These are phyloP conservation scores for Rosalia funebris DNA, from an alignment of 2,888 invertebrate species.

Conservation along the genomic window DNA sequence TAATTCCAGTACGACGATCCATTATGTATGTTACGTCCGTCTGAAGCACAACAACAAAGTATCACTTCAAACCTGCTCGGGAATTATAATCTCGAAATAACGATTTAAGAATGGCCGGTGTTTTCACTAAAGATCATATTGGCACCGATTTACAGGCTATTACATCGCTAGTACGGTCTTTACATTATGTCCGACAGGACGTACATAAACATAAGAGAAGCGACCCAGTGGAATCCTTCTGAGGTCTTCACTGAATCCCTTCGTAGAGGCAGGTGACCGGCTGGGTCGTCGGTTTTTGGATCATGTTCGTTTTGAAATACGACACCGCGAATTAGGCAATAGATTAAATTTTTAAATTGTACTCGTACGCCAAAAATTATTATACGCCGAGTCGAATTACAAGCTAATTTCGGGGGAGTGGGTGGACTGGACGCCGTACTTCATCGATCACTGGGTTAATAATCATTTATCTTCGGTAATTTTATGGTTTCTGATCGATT, in stretches of 20 bases:
- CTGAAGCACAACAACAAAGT: conserved; percentile 15
- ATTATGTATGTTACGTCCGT: conserved; percentile 16
- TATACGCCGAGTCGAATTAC: no score
- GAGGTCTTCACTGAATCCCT: conserved; percentile 14
- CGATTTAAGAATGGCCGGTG: conserved; percentile 46
- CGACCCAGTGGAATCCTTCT: conserved; percentile 36
- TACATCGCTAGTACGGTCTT: conserved; percentile 48
- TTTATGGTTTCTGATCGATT: conserved; percentile 24
- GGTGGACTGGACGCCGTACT: conserved; percentile 33
- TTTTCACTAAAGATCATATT: conserved; percentile 54
- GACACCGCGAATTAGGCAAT: conserved; percentile 45
- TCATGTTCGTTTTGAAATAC: conserved; percentile 46
- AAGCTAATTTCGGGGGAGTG: conserved; percentile 36
- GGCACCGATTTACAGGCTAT: conserved; percentile 56
- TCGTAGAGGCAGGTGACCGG: conserved; percentile 31
- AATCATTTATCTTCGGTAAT: conserved; percentile 17
- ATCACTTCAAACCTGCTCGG: conserved; percentile 35
- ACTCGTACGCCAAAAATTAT: conserved; percentile 34
- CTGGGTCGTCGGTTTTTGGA: conserved; percentile 25
- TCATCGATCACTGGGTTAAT: conserved; percentile 30
- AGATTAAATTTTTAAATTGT: conserved; percentile 38
- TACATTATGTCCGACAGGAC: conserved; percentile 50
- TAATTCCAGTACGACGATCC: conserved; percentile 1
- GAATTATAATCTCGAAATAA: conserved; percentile 42
- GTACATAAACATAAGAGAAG: conserved; percentile 47